These are phyloP conservation scores for Xenopus petersii DNA, from an alignment of 2,797 vertebrate species.

Conservation along the genomic window DNA sequence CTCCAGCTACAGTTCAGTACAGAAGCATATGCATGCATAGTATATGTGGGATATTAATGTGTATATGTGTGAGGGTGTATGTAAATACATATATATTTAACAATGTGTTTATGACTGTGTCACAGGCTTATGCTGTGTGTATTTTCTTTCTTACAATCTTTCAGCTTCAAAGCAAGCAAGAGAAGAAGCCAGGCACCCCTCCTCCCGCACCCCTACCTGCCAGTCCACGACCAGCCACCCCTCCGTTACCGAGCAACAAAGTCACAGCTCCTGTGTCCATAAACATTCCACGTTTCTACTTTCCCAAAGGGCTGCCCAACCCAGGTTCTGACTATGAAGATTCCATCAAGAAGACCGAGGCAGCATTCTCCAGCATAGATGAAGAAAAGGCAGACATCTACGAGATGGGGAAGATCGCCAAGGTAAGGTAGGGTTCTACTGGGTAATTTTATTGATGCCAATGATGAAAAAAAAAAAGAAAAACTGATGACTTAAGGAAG, in stretches of 20 bases:
- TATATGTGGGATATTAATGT: too few relatives aligned
- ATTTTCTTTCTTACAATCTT: not conserved
- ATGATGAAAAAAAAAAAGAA: too few relatives aligned
- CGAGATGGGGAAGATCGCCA: slow-evolving; percentile 94
- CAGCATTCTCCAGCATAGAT: slow-evolving; percentile 83
- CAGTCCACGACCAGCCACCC: slow-evolving; percentile 64
- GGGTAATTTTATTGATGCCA: too few relatives aligned
- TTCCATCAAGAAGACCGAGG: slow-evolving; percentile 78
- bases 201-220: slow-evolving; percentile 65
- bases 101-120: too few relatives aligned
- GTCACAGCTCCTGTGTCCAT: slow-evolving; percentile 75
- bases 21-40: too few relatives aligned
- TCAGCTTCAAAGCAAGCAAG: slow-evolving; percentile 88
- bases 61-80: too few relatives aligned
- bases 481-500: too few relatives aligned
- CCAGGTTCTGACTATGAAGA: slow-evolving; percentile 78
- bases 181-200: slow-evolving; percentile 86
- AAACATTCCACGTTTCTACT: slow-evolving; percentile 99
- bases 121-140: not conserved
- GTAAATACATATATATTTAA: too few relatives aligned
- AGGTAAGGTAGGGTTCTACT: slow-evolving; percentile 69
- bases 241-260: slow-evolving; percentile 67
- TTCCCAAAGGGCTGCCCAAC: slow-evolving; percentile 89
- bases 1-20: too few relatives aligned
- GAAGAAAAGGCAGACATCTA: slow-evolving; percentile 90